Evolutionary conservation across 2,888 invertebrate species (phyloP).

Genomic region (Rotaria magnacalcarata): DNA sequence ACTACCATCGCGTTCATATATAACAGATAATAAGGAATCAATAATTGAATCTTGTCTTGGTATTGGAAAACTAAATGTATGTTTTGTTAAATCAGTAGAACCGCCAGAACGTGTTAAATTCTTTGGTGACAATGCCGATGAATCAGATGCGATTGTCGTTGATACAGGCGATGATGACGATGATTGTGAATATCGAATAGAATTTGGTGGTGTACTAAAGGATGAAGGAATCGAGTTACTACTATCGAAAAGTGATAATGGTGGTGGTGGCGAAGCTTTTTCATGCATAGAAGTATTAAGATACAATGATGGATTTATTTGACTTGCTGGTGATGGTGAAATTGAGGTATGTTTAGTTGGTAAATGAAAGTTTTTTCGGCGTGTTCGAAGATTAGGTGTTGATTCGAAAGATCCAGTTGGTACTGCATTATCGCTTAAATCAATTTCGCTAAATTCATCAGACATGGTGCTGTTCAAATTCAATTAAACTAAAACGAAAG

Average conservation of each 20-base stretch:
- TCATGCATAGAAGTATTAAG: neutral
- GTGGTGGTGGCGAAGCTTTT: neutral
- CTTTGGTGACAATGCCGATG: neutral
- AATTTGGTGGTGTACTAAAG: neutral
- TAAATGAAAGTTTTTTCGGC: neutral
- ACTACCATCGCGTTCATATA: neutral
- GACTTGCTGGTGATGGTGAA: neutral
- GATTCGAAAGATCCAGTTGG: neutral
- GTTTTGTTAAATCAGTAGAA: neutral
- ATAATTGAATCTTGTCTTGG: conserved; percentile 19
- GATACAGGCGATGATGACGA: neutral
- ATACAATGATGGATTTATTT: neutral
- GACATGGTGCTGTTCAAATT: neutral
- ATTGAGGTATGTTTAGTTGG: neutral
- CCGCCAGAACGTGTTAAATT: neutral
- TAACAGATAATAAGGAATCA: neutral
- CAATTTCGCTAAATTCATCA: conserved; percentile 1
- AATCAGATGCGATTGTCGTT: neutral
- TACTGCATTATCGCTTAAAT: neutral
- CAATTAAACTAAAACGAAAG: neutral
- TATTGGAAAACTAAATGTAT: neutral
- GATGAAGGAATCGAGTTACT: neutral
- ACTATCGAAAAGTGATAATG: neutral
- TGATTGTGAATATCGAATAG: neutral
- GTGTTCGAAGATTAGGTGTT: neutral